Percentiles rank a stretch among this genome's conserved stretches.
Evolutionary conservation across 1,140 invertebrate genomes (phyloP).

Genomic region (Saccostrea cuccullata): DNA sequence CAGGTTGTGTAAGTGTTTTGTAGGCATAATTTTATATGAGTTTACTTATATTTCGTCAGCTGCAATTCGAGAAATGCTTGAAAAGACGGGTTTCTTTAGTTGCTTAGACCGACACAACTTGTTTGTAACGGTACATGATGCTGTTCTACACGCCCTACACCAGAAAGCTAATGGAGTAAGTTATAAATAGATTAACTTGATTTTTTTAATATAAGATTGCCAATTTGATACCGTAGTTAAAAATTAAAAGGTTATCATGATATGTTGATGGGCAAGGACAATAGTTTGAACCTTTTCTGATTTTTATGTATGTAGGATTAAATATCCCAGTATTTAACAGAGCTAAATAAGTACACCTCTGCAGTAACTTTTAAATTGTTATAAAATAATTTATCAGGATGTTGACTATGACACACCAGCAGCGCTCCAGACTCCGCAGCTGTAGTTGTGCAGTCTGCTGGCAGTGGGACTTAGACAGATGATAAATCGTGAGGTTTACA

Average conservation of each 20-base stretch:
- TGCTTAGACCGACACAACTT: constrained; percentile 63
- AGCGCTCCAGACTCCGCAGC: neutral
- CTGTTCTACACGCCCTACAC: constrained; percentile 65
- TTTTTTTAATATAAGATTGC: neutral
- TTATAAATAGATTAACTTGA: neutral
- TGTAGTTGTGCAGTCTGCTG: neutral
- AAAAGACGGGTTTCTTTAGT: constrained; percentile 72
- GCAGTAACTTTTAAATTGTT: neutral
- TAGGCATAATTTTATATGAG: no score
- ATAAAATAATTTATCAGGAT: neutral
- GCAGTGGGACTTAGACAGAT: neutral
- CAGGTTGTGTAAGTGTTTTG: no score
- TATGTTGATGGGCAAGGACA: neutral
- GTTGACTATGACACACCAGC: neutral
- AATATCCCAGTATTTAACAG: neutral
- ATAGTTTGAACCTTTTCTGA: neutral
- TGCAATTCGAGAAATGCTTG: constrained; percentile 73
- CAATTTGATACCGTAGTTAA: neutral
- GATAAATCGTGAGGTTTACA: neutral
- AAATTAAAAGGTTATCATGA: neutral
- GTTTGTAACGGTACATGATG: constrained; percentile 73
- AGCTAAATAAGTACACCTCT: neutral
- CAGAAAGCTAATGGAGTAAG: neutral
- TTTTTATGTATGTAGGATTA: neutral
- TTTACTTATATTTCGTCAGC: constrained; percentile 55